Conservation (phyloP, 2,888 invertebrate genomes). For the Ashinkailepas kermadecensis region DNA sequence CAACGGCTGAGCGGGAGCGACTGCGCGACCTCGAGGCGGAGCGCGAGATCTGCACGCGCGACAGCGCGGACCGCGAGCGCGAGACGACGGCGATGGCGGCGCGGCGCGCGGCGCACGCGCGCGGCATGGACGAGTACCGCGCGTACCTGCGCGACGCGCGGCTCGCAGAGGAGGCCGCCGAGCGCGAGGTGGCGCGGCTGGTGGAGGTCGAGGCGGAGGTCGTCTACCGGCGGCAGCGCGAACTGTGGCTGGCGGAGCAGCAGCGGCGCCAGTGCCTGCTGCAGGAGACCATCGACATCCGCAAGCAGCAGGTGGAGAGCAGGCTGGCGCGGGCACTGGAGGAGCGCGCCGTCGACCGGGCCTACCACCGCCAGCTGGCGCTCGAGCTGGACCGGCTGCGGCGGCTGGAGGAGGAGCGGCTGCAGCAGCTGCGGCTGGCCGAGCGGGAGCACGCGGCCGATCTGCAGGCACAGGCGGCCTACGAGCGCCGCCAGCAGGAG, state of each 20-base stretch:
- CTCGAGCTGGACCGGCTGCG: slow-evolving; percentile 11
- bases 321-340: background rate
- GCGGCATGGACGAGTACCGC: background rate
- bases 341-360: background rate
- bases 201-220: background rate
- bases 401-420: slow-evolving; percentile 12
- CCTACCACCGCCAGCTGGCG: background rate
- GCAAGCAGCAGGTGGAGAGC: background rate
- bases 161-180: background rate
- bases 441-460: slow-evolving; percentile 13
- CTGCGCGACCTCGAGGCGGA: background rate
- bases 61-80: background rate
- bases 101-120: slow-evolving; percentile 2
- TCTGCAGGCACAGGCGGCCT: background rate
- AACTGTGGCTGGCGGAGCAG: background rate
- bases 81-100: background rate
- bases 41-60: slow-evolving; percentile 8
- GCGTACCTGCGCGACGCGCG: background rate
- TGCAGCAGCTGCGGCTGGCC: background rate
- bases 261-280: slow-evolving; percentile 8
- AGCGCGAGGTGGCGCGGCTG: background rate
- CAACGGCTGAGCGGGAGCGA: background rate
- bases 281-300: slow-evolving; percentile 21
- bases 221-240: slow-evolving; percentile 1
- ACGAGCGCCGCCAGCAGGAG: background rate